phyloP scores from a whole-genome alignment of 64 coral and sea anemone genomes.

The Stichodactyla helianthus region DNA sequence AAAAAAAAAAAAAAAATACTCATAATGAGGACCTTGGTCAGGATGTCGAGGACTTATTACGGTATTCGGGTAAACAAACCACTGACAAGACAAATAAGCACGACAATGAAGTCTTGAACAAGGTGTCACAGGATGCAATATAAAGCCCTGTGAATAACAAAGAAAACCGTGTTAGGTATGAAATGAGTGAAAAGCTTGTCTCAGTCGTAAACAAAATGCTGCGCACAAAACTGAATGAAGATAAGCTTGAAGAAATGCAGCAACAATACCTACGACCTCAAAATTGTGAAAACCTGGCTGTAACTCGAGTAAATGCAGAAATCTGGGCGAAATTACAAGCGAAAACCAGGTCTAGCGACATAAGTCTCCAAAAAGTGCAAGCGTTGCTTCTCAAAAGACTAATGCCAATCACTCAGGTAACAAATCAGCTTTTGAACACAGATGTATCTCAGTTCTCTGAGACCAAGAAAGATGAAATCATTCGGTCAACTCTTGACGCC shows the following conservation, averaged over 20 bases:
- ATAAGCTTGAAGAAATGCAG: slow-evolving; percentile 35
- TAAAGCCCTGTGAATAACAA: too few relatives aligned
- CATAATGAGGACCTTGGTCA: background rate
- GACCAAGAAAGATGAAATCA: slow-evolving; percentile 4
- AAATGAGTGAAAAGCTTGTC: slow-evolving; percentile 24
- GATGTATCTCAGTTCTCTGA: background rate
- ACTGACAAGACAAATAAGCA: background rate
- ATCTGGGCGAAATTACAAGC: slow-evolving; percentile 39
- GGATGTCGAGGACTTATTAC: background rate
- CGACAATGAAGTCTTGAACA: background rate
- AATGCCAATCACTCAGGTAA: slow-evolving; percentile 32
- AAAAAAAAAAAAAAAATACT: background rate
- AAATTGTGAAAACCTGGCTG: slow-evolving; percentile 31
- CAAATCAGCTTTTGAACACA: slow-evolving; percentile 22
- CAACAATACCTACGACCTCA: slow-evolving; percentile 1
- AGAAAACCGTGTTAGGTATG: too few relatives aligned
- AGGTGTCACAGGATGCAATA: slow-evolving; percentile 2
- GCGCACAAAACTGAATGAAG: slow-evolving; percentile 26
- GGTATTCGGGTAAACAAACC: background rate
- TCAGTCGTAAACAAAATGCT: slow-evolving; percentile 33
- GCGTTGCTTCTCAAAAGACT: slow-evolving; percentile 19
- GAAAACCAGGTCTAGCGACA: slow-evolving; percentile 27
- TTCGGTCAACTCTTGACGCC: background rate
- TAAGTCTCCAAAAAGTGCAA: slow-evolving; percentile 36
- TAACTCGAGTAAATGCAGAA: slow-evolving; percentile 40